phyloP scores from a whole-genome alignment of 2,888 invertebrate genomes.

The Drosophila mimetica region DNA sequence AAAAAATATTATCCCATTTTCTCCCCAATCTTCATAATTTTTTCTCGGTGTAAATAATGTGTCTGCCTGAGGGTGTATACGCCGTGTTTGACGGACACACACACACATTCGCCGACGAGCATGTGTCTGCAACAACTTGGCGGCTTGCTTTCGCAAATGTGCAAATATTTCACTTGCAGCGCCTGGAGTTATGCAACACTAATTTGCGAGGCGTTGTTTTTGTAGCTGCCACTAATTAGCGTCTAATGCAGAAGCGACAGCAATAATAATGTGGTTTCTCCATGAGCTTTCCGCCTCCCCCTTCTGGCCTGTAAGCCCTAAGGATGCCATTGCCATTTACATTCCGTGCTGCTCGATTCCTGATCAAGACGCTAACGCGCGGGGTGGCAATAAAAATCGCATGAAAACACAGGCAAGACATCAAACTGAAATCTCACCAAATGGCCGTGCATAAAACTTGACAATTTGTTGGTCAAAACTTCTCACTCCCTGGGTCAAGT shows the following conservation, averaged over 20 bases:
- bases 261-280: constrained; percentile 30
- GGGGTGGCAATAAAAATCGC: constrained; percentile 49
- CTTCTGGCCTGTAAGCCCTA: not conserved
- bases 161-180: constrained; percentile 58
- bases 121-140: constrained; percentile 26
- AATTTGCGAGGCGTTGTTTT: constrained; percentile 38
- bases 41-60: constrained; percentile 4
- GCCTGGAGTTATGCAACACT: constrained; percentile 43
- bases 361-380: constrained; percentile 22
- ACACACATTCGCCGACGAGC: not conserved
- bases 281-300: no score
- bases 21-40: not conserved
- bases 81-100: constrained; percentile 18
- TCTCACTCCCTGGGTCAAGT: constrained; percentile 38
- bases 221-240: constrained; percentile 54
- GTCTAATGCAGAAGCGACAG: constrained; percentile 28
- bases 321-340: constrained; percentile 6
- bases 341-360: constrained; percentile 46
- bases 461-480: constrained; percentile 56
- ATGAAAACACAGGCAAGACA: constrained; percentile 30
- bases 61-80: not conserved
- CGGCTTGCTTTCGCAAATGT: constrained; percentile 40
- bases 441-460: constrained; percentile 53
- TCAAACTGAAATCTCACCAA: constrained; percentile 54
- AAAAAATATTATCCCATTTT: no score